Percentiles rank a stretch among this genome's conserved stretches.
These are phyloP conservation scores for Maniola hyperantus DNA, from an alignment of 2,888 invertebrate species.

Conservation along the genomic window DNA sequence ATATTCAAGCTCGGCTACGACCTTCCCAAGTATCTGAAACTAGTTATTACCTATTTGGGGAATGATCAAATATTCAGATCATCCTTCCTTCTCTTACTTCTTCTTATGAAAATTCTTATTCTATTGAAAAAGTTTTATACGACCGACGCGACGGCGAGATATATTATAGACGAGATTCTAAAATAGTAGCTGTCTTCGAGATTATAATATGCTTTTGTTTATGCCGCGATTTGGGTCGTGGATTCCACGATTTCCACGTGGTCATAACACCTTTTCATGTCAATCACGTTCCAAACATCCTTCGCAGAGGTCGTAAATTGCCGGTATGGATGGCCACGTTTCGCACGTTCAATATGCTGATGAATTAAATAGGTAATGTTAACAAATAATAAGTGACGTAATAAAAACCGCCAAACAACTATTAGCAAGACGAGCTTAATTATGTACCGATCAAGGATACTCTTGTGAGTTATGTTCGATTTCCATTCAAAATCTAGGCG, in stretches of 20 bases:
- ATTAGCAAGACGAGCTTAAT: neutral
- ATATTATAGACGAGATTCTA: no score
- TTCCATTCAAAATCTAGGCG: neutral
- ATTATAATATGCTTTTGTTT: neutral
- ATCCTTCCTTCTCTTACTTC: neutral
- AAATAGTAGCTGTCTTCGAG: neutral
- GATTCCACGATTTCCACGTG: neutral
- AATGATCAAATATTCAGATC: slow-evolving; percentile 2
- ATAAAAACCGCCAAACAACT: neutral
- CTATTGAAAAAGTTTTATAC: no score
- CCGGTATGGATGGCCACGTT: slow-evolving; percentile 1
- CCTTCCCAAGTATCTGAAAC: slow-evolving; percentile 1
- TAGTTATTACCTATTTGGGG: neutral
- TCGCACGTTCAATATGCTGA: slow-evolving; percentile 5
- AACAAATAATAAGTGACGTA: slow-evolving; percentile 7
- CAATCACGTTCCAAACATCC: slow-evolving; percentile 18
- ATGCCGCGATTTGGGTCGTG: slow-evolving; percentile 2
- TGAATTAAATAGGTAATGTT: neutral
- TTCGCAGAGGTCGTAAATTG: slow-evolving; percentile 19
- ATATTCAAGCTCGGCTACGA: slow-evolving; percentile 23
- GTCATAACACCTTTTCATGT: slow-evolving; percentile 4
- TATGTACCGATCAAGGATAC: neutral
- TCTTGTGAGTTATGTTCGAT: neutral
- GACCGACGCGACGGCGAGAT: no score
- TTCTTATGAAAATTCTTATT: no score